Base-by-base conservation (phyloP, 2,797 vertebrate genomes). In the Argya squamiceps region DNA sequence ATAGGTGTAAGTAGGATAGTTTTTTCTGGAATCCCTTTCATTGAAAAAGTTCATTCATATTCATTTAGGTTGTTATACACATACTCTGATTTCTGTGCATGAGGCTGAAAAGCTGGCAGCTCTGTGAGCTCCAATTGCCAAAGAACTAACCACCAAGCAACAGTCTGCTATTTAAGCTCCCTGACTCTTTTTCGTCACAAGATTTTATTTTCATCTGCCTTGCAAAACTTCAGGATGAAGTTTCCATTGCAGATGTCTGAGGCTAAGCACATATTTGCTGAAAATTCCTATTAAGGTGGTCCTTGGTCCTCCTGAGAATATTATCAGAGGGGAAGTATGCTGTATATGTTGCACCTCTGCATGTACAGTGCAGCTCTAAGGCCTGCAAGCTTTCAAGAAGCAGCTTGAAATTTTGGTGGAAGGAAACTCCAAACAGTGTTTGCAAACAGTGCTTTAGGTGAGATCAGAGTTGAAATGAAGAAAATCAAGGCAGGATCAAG, bases 191-290 rank as follows among this genome's bases (percentile, higher is more conserved):
- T 80, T 86, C 74, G 64, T 76, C 53, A 39, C 37, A 82, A 64
- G 73, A 84, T 29, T 63, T 92, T 44, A 36, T 90, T 93, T 92
- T 96, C 74, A 84, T 44, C 63, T 79, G 62, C 83, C 84, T 88
- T 90, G 60, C 52, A 88, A 67, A 93, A 86, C 9, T 62, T 89
- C 34, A 41, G 39, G 34, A 55, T 65, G 47, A 86, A 84, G 53
- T 90, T 96, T 95, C 76, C 62, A n/a, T 30, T n/a, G 73, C 64
- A 92, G 55, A 75, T 80, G 49, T 52, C 71, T 59, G 87, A 94
- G 78, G 56, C 37, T 59, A n/a, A 94, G 65, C 52, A 84, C 29
- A 5, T 29, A 15, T 55, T 90, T 71, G 53, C 62, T 78, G 70
- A 84, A 91, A 84, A 69, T 67, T 70, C 44, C 60, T 30, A 46